A percentile compares a stretch with the other conserved stretches of the same genome.
Evolutionary conservation across 2,888 invertebrate species (phyloP).

Genomic region (Seladonia tumulorum): DNA sequence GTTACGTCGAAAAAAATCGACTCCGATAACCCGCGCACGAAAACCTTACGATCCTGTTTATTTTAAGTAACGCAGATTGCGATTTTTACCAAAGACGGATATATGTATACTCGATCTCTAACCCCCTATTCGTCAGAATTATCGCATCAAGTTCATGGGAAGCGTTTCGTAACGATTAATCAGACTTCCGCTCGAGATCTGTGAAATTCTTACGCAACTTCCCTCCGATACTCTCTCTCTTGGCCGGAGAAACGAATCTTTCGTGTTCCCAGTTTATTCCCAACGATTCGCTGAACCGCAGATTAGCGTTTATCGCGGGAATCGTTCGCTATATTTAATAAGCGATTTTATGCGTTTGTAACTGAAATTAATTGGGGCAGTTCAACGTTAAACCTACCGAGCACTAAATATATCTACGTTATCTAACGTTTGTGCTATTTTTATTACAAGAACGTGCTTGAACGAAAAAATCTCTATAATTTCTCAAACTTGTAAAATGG

Average conservation of each 20-base stretch:
- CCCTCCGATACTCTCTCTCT: not conserved
- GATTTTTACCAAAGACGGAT: not conserved
- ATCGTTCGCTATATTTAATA: not conserved
- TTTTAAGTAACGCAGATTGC: not conserved
- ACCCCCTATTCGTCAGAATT: not conserved
- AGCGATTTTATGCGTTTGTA: not conserved
- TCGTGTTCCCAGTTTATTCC: not conserved
- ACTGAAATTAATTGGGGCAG: not conserved
- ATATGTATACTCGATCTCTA: not conserved
- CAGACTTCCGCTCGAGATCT: not conserved
- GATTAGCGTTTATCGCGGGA: not conserved
- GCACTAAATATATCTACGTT: not conserved
- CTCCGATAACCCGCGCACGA: not conserved
- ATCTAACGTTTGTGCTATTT: no score
- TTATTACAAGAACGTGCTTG: no score
- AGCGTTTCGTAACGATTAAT: not conserved
- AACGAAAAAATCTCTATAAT: no score
- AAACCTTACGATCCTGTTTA: not conserved
- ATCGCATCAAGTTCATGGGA: not conserved
- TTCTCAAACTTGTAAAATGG: no score
- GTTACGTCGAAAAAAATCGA: not conserved
- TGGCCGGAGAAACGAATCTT: not conserved
- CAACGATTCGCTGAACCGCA: not conserved
- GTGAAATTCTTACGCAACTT: not conserved
- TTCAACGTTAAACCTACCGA: not conserved